Evolutionary conservation across 2,113 vertebrate genomes (phyloP), one percentile per base, ranked within the genome.

Genomic region (Nothocercus julius): DNA sequence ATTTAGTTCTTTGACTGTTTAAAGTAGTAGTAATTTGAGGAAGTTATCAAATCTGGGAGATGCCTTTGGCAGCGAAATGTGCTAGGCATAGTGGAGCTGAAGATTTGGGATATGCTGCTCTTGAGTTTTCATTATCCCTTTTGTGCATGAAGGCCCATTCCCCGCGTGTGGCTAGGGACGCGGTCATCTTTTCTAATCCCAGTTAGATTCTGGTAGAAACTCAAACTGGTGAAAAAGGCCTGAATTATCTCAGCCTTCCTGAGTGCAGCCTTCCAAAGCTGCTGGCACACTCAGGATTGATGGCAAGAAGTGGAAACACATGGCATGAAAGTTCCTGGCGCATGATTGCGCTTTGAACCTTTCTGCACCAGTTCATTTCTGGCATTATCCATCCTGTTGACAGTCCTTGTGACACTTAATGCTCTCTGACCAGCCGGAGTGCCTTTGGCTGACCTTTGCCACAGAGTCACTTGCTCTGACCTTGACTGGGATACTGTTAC

Each of bases 321-420:
- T 89, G 96, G 83, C 81, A 66, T 0, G 0, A 10, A 86, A 82
- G 69, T 90, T 89, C 38, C 81, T 96, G 96, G 94, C 89, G n/a
- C 77, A 73, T 27, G 32, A 56, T 79, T 75, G 44, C 66, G 84
- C 81, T 92, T 95, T 64, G 81, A 6, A 92, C 73, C 86, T 97
- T 97, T 94, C 91, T 92, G 95, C 91, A 87, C 62, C 83, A 79
- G 58, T 90, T 94, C 77, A 53, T 87, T 85, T 86, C 86, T 93
- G 94, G 92, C 92, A 92, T 79, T 90, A 45, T 82, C 74, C 2
- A 0, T 79, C 81, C 51, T 68, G 7, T 91, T 90, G 59, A n/a
- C 36, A 64, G 84, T 82, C 45, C 69, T 82, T 79, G 53, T 59
- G 83, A 93, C 25, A 27, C 3, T 1, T 78, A 25, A 63, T 88